Percentiles rank a stretch among this genome's conserved stretches.
These are phyloP conservation scores for Quiscalus mexicanus DNA, from an alignment of 2,113 vertebrate species.

Conservation along the genomic window DNA sequence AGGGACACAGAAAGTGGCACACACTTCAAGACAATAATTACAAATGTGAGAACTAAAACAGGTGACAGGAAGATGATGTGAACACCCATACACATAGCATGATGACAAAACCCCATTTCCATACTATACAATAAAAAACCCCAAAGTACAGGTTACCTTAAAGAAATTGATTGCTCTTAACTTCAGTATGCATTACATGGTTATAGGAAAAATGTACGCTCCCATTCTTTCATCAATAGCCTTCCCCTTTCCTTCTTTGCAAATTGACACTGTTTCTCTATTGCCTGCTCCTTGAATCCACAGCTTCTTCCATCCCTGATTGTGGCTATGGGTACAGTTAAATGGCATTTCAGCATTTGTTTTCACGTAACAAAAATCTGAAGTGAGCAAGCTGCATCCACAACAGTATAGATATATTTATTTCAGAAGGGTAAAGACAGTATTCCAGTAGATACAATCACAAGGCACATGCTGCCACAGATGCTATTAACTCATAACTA, in stretches of 20 bases:
- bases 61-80: not conserved
- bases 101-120: not conserved
- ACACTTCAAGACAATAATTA: not conserved
- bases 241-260: not conserved
- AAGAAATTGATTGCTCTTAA: not conserved
- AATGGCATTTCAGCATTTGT: not conserved
- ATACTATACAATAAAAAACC: not conserved
- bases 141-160: not conserved
- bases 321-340: not conserved
- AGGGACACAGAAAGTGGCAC: not conserved
- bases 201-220: not conserved
- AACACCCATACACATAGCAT: not conserved
- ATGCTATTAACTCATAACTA: not conserved
- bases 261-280: not conserved
- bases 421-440: not conserved
- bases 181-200: not conserved
- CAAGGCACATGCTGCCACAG: not conserved
- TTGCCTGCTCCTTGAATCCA: not conserved
- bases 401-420: not conserved
- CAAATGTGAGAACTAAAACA: not conserved
- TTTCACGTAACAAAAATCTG: not conserved
- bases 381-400: not conserved
- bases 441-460: not conserved
- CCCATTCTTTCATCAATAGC: not conserved
- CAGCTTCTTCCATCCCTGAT: rapidly evolving